Conservation (phyloP, 2,113 vertebrate species). For the Zosterops japonicus region DNA sequence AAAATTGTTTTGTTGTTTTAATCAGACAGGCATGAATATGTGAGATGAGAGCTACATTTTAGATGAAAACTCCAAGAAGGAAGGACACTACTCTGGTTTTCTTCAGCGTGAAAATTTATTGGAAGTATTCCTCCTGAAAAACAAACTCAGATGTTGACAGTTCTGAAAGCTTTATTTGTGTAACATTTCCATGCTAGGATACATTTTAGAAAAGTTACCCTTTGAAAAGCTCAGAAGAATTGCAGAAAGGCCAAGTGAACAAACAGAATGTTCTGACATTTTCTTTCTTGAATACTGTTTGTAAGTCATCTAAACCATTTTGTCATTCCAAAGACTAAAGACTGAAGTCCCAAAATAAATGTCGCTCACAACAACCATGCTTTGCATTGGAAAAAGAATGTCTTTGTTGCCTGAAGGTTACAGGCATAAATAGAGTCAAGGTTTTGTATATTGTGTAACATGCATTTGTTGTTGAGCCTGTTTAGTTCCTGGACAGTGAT, state of each 20-base stretch:
- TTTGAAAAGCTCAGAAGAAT: slow-evolving; percentile 28
- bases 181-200: background rate
- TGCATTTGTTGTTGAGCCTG: background rate
- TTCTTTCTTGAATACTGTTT: slow-evolving; percentile 18
- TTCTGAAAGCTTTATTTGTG: slow-evolving; percentile 38
- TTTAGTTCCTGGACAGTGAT: background rate
- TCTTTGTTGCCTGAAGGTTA: background rate
- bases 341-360: slow-evolving; percentile 11
- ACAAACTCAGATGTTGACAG: slow-evolving; percentile 47
- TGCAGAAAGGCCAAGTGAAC: slow-evolving; percentile 28
- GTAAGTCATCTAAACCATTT: background rate
- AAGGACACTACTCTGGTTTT: background rate
- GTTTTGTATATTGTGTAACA: background rate
- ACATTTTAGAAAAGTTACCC: background rate
- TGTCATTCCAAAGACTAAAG: background rate
- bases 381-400: background rate
- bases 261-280: slow-evolving; percentile 43
- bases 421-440: background rate
- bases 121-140: slow-evolving; percentile 25
- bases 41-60: background rate
- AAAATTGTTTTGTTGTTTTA: background rate
- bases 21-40: background rate
- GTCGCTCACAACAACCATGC: background rate
- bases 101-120: background rate
- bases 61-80: background rate